These are phyloP conservation scores for Pycnonotus jocosus DNA, from an alignment of 2,113 vertebrate species.

Conservation along the genomic window DNA sequence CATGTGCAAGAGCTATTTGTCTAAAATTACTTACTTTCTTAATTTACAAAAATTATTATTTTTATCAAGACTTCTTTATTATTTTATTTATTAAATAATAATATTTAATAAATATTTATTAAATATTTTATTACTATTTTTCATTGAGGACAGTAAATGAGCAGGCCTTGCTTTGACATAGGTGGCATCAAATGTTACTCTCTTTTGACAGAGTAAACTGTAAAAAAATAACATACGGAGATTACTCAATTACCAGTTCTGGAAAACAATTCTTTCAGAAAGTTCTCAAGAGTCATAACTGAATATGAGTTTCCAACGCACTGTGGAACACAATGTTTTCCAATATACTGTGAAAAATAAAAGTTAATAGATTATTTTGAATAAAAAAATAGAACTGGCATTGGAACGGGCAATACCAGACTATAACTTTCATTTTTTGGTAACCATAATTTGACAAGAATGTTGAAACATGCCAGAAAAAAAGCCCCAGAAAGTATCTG, in stretches of 20 bases:
- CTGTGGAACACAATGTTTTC: not conserved
- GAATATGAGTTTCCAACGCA: not conserved
- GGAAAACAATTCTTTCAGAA: not conserved
- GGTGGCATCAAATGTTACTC: not conserved
- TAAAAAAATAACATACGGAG: not conserved
- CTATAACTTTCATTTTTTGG: not conserved
- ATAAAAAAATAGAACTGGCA: not conserved
- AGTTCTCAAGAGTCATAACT: not conserved
- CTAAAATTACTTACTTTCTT: not conserved
- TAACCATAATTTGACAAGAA: not conserved
- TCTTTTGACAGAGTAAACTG: not conserved
- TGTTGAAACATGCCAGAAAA: not conserved
- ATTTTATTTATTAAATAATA: not conserved
- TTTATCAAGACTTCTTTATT: not conserved
- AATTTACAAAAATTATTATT: not conserved
- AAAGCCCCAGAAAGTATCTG: not conserved
- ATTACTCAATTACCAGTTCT: not conserved
- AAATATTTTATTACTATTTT: not conserved
- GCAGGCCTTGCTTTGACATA: not conserved
- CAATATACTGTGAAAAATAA: not conserved
- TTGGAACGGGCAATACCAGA: not conserved
- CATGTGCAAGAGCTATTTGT: not conserved
- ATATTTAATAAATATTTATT: no score
- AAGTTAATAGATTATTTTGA: not conserved
- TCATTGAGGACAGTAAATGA: not conserved